Conservation (phyloP, 2,888 invertebrate genomes). For the Mantis religiosa region DNA sequence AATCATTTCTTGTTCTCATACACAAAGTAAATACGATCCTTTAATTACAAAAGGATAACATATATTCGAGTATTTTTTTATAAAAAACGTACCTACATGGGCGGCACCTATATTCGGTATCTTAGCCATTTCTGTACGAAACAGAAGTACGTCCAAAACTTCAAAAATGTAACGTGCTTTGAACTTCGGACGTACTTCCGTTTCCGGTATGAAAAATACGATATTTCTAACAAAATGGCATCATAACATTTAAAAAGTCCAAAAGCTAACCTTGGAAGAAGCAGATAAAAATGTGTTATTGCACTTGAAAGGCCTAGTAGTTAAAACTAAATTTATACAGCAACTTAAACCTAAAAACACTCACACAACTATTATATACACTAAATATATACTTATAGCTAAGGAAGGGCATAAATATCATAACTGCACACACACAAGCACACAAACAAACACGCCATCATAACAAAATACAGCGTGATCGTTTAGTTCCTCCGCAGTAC, state of each 20-base stretch:
- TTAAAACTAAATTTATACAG: neutral
- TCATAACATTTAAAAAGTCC: neutral
- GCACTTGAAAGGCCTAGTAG: neutral
- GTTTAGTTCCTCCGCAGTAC: too few species aligned
- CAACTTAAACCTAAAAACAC: neutral
- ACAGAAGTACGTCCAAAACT: neutral
- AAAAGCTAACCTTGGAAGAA: neutral
- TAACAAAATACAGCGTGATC: too few species aligned
- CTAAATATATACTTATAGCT: neutral
- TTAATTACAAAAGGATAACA: neutral
- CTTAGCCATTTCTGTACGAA: neutral
- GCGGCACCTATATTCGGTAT: neutral
- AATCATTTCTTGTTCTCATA: neutral
- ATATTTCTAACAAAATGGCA: neutral
- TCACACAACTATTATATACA: neutral
- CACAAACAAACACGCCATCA: neutral
- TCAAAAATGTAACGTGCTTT: neutral
- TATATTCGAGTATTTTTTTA: neutral
- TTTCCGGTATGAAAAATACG: neutral
- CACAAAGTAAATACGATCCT: neutral
- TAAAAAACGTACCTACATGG: neutral
- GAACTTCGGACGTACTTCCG: neutral
- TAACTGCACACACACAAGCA: neutral
- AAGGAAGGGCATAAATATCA: neutral
- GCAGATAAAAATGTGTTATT: neutral